Conservation (phyloP, 1,140 invertebrate genomes). For the Mamestra configurata region DNA sequence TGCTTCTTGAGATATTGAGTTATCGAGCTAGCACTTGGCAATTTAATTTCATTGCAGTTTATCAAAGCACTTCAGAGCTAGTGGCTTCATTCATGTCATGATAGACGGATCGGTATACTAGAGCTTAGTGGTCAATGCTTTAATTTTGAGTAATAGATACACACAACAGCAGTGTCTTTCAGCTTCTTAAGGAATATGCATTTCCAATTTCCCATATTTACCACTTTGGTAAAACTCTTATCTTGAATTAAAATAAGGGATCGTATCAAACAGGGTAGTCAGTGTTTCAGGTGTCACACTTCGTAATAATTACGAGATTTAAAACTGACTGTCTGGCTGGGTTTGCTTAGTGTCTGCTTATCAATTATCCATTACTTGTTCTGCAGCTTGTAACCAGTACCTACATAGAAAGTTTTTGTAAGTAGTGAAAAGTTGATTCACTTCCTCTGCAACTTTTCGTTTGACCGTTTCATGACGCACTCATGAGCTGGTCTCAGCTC, state of each 20-base stretch:
- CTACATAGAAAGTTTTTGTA: slow-evolving; percentile 38
- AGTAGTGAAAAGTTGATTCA: slow-evolving; percentile 6
- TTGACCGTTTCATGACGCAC: not conserved
- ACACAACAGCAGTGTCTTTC: no score
- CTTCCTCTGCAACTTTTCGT: slow-evolving; percentile 1
- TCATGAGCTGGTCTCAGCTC: not conserved
- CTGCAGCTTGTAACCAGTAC: not conserved
- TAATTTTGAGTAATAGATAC: no score
- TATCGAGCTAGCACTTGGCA: not conserved
- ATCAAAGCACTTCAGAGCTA: not conserved
- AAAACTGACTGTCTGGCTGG: not conserved
- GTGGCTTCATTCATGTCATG: not conserved
- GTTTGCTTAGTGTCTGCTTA: not conserved
- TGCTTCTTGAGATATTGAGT: slow-evolving; percentile 17
- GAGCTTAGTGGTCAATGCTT: no score
- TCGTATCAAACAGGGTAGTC: no score
- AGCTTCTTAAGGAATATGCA: no score
- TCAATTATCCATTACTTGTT: not conserved
- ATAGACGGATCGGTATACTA: no score
- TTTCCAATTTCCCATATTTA: no score
- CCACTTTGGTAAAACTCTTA: no score
- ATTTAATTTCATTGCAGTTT: not conserved
- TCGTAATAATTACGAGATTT: not conserved
- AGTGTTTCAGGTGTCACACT: not conserved
- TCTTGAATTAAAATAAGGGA: no score